Percentiles rank a stretch among this genome's conserved stretches.
phyloP scores from a whole-genome alignment of 1,140 invertebrate species.

The Scaptodrosophila lebanonensis region DNA sequence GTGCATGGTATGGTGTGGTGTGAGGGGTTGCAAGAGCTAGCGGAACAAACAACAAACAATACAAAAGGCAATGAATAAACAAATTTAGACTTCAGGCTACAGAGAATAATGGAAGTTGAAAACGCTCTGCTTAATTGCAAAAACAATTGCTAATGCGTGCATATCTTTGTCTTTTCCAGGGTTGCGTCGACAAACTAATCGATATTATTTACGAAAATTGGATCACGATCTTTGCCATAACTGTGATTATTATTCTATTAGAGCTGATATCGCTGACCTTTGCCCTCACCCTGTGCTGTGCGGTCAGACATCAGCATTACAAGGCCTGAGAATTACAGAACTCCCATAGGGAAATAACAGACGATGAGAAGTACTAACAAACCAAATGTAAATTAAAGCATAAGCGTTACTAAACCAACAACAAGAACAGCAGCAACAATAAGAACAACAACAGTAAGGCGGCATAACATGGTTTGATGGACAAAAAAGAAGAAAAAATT shows the following conservation, averaged over 20 bases:
- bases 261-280: constrained; percentile 88
- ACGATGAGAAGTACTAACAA: constrained; percentile 76
- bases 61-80: constrained; percentile 18
- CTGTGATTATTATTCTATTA: constrained; percentile 82
- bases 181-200: constrained; percentile 85
- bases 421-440: constrained; percentile 29
- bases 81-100: too few species aligned
- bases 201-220: constrained; percentile 81
- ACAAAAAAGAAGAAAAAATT: too few species aligned
- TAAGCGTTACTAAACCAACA: constrained; percentile 46
- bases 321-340: constrained; percentile 82
- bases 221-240: constrained; percentile 82
- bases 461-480: too few species aligned
- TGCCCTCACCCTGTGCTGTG: constrained; percentile 87
- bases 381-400: constrained; percentile 61
- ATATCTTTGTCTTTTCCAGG: constrained; percentile 79
- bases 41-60: constrained; percentile 37
- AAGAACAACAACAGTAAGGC: constrained; percentile 13
- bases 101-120: too few species aligned
- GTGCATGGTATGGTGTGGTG: constrained; percentile 1
- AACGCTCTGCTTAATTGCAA: constrained; percentile 6
- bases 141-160: constrained; percentile 11
- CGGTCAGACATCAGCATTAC: constrained; percentile 83
- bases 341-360: constrained; percentile 76
- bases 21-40: constrained; percentile 6